A percentile compares a stretch with the other conserved stretches of the same genome.
These are phyloP conservation scores for Trididemnum clinides DNA, from an alignment of 23 tunicate genomes.

Conservation along the genomic window DNA sequence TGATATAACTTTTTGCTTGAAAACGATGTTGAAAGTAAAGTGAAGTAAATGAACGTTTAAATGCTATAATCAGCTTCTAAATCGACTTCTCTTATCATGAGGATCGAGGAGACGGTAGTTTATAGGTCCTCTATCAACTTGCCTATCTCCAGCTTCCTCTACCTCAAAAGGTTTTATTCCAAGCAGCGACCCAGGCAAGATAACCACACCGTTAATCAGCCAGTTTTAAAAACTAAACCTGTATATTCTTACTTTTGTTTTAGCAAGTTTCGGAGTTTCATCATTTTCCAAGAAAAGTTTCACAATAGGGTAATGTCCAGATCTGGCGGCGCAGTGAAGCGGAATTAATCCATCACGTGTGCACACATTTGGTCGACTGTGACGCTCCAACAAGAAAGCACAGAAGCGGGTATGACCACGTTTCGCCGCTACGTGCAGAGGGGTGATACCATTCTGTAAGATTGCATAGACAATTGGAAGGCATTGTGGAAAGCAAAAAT, in stretches of 20 bases:
- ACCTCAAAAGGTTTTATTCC: no score
- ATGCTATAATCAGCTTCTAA: no score
- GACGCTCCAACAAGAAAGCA: conserved; percentile 73
- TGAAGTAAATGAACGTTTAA: no score
- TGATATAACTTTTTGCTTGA: no score
- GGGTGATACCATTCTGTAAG: conserved; percentile 93
- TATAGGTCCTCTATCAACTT: no score
- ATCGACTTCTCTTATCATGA: no score
- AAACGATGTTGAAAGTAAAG: no score
- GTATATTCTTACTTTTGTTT: conserved; percentile 65
- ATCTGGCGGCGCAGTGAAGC: conserved; percentile 97
- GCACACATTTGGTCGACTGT: conserved; percentile 61
- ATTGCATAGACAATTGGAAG: not conserved
- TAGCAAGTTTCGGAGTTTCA: conserved; percentile 54
- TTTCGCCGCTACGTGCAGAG: conserved; percentile 95
- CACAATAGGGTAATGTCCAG: conserved; percentile 92
- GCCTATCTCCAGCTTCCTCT: no score
- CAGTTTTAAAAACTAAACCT: not conserved
- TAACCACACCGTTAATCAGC: no score
- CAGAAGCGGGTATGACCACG: conserved; percentile 95
- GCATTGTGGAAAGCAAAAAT: not conserved
- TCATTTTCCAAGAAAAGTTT: conserved; percentile 68
- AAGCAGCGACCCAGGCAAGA: no score
- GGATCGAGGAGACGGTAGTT: no score
- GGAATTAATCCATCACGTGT: conserved; percentile 97